Evolutionary conservation across 2,888 invertebrate genomes (phyloP).

Genomic region (Buathra laborator): DNA sequence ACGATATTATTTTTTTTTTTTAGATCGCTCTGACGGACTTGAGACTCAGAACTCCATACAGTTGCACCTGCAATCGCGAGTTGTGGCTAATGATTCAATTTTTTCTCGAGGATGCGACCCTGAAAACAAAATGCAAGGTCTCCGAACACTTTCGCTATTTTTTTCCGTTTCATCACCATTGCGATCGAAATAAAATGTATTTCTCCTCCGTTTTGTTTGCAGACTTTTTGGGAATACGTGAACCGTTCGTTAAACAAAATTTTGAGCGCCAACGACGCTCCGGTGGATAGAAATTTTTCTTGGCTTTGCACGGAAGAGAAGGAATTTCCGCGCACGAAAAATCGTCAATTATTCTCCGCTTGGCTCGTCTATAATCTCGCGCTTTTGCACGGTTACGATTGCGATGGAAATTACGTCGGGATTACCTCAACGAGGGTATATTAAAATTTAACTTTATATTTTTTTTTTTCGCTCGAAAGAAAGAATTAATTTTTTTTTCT

Average conservation of each 20-base stretch:
- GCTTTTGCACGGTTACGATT: conserved; percentile 83
- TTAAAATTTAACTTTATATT: not conserved
- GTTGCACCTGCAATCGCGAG: conserved; percentile 87
- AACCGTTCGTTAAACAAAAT: conserved; percentile 81
- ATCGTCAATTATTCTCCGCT: conserved; percentile 83
- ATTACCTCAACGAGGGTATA: conserved; percentile 76
- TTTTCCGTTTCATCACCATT: not conserved
- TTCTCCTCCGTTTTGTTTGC: not conserved
- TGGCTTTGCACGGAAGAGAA: conserved; percentile 68
- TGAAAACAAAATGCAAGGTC: conserved; percentile 77
- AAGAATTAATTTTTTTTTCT: conserved; percentile 37
- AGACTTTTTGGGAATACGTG: conserved; percentile 86
- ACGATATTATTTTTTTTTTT: conserved; percentile 65
- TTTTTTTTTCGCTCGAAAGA: conserved; percentile 8
- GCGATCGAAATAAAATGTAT: not conserved
- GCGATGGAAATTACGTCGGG: conserved; percentile 82
- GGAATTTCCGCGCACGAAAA: conserved; percentile 76
- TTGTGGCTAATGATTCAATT: conserved; percentile 87
- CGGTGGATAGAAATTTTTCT: conserved; percentile 44
- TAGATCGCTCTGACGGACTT: conserved; percentile 84
- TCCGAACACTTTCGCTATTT: no score
- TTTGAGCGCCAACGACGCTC: conserved; percentile 71
- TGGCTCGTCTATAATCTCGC: conserved; percentile 86
- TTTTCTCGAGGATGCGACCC: conserved; percentile 82
- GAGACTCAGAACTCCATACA: conserved; percentile 86